Evolutionary conservation across 2,797 vertebrate genomes (phyloP).

Genomic region (Basileuterus tristriatus): DNA sequence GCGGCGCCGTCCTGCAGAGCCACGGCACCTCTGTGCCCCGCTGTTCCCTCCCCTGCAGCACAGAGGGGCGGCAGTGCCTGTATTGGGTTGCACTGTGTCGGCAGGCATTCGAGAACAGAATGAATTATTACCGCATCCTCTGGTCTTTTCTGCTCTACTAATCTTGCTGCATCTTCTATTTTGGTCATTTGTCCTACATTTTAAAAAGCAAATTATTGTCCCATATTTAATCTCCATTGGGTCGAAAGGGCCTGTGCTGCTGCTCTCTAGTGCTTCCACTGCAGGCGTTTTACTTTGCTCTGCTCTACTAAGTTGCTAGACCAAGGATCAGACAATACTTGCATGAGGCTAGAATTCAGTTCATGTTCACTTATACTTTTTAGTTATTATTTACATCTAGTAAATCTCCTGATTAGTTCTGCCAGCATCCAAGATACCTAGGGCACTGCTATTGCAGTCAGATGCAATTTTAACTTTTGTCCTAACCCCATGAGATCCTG

Average conservation of each 20-base stretch:
- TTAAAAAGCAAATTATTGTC: not conserved
- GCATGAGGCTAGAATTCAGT: not conserved
- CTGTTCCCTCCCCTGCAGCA: not conserved
- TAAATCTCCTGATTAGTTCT: not conserved
- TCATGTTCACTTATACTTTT: not conserved
- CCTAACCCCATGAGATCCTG: not conserved
- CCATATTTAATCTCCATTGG: not conserved
- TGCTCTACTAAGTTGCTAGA: not conserved
- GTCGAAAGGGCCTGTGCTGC: not conserved
- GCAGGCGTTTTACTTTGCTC: not conserved
- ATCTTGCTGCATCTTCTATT: conserved; percentile 56
- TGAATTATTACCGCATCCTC: conserved; percentile 20
- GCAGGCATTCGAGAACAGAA: not conserved
- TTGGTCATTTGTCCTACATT: conserved; percentile 58
- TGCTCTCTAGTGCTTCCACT: not conserved
- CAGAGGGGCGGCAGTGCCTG: not conserved
- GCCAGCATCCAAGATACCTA: not conserved
- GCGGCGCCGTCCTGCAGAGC: not conserved
- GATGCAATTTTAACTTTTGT: not conserved
- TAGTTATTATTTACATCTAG: not conserved
- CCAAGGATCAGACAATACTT: not conserved
- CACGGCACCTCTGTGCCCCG: accelerated
- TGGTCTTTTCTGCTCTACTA: conserved; percentile 64
- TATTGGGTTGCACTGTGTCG: not conserved
- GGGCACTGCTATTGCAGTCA: not conserved